Conservation (phyloP, 2,113 vertebrate genomes). For the Sturnus vulgaris region DNA sequence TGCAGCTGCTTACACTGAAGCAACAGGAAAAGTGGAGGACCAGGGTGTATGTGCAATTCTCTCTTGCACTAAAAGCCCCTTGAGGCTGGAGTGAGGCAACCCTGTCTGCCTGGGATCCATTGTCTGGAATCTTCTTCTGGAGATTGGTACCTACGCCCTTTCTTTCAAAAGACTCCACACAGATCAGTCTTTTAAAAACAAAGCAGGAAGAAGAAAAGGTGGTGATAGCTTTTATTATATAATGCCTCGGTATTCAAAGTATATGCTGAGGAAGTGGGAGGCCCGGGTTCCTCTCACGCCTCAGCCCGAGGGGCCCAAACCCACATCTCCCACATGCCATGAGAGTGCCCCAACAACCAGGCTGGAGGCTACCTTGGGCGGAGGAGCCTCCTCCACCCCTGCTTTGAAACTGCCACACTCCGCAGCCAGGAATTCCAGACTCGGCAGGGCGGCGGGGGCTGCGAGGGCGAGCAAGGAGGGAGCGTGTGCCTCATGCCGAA, state of each 20-base stretch:
- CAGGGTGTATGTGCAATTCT: slow-evolving; percentile 40
- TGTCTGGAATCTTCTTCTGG: slow-evolving; percentile 60
- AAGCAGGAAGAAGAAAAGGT: slow-evolving; percentile 69
- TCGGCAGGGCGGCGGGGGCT: background rate
- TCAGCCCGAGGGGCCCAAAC: slow-evolving; percentile 55
- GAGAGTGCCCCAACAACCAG: slow-evolving; percentile 30
- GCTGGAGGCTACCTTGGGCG: slow-evolving; percentile 53
- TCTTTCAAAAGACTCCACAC: slow-evolving; percentile 60
- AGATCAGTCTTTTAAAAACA: slow-evolving; percentile 56
- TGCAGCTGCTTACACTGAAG: background rate
- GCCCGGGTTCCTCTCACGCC: slow-evolving; percentile 44
- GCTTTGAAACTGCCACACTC: slow-evolving; percentile 7
- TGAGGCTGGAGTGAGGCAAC: slow-evolving; percentile 57
- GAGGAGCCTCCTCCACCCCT: slow-evolving; percentile 38
- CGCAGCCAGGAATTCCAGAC: background rate
- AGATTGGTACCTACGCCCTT: slow-evolving; percentile 66
- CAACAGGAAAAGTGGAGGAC: slow-evolving; percentile 32
- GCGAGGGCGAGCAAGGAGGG: background rate
- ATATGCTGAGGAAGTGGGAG: slow-evolving; percentile 65
- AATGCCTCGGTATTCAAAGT: slow-evolving; percentile 56
- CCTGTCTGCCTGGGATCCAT: slow-evolving; percentile 54
- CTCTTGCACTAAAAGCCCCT: slow-evolving; percentile 54
- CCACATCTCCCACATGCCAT: slow-evolving; percentile 42
- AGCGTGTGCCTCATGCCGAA: background rate
- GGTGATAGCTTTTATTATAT: slow-evolving; percentile 62